Evolutionary conservation across 1,140 invertebrate genomes (phyloP).

Genomic region (Neodiprion lecontei): DNA sequence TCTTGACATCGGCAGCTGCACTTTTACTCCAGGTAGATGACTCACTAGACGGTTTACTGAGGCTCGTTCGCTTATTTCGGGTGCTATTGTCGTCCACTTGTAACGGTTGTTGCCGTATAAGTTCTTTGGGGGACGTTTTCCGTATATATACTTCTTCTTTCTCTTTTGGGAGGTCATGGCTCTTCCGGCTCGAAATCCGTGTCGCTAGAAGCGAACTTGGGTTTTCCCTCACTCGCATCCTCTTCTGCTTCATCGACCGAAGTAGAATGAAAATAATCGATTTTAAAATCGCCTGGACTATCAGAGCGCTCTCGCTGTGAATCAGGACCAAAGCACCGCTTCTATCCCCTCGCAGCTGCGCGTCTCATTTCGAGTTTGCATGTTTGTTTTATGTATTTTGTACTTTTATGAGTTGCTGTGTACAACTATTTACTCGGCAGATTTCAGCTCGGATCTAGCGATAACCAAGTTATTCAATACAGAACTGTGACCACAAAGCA

Average conservation of each 20-base stretch:
- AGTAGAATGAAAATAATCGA: not conserved
- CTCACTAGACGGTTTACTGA: too few relatives aligned
- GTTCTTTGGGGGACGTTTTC: too few relatives aligned
- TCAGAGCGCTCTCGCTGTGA: not conserved
- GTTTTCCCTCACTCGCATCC: not conserved
- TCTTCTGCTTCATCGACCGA: not conserved
- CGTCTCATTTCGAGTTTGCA: not conserved
- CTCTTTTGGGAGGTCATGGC: constrained; percentile 3
- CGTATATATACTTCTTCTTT: not conserved
- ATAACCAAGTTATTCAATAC: not conserved
- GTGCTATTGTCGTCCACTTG: too few relatives aligned
- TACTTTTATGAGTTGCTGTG: not conserved
- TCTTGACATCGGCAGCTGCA: too few relatives aligned
- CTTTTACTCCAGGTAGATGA: too few relatives aligned
- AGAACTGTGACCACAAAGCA: not conserved
- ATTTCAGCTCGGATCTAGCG: not conserved
- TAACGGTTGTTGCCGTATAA: too few relatives aligned
- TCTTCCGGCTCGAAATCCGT: not conserved
- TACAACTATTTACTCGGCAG: not conserved
- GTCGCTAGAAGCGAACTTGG: not conserved
- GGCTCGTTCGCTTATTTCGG: too few relatives aligned
- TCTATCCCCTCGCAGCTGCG: not conserved
- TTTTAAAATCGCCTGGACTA: not conserved
- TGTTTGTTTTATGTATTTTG: not conserved
- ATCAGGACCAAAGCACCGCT: not conserved